Percentiles rank a stretch among this genome's conserved stretches.
Conservation (phyloP, 1,140 invertebrate genomes). For the Limonius californicus region DNA sequence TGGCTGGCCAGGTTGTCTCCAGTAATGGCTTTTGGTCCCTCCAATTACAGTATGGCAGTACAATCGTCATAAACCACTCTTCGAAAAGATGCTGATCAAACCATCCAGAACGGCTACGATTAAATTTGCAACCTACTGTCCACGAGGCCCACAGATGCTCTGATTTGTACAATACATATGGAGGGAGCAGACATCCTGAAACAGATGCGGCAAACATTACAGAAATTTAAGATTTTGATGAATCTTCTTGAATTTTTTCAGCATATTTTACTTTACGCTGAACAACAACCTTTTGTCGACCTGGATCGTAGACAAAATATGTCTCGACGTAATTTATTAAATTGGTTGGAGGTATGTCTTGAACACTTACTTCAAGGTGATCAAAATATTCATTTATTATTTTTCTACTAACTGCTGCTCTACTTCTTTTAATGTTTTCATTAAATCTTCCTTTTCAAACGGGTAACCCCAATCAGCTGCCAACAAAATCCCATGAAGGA, state of each 20-base stretch:
- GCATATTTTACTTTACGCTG: conserved; percentile 20
- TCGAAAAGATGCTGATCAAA: conserved; percentile 6
- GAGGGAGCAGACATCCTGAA: conserved; percentile 18
- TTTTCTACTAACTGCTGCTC: not conserved
- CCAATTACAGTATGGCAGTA: conserved; percentile 11
- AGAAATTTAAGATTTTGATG: conserved; percentile 20
- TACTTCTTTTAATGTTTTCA: too few species aligned
- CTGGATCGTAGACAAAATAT: conserved; percentile 12
- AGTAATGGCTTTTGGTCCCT: not conserved
- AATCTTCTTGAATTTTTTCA: conserved; percentile 19
- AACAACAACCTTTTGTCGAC: conserved; percentile 16
- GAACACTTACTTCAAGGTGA: too few species aligned
- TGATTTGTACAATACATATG: conserved; percentile 25
- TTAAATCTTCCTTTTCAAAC: not conserved
- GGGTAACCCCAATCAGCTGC: too few species aligned
- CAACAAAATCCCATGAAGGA: too few species aligned
- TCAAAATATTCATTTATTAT: conserved; percentile 8
- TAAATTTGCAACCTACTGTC: conserved; percentile 15
- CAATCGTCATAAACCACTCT: too few species aligned
- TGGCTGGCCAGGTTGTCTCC: too few species aligned
- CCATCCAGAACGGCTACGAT: conserved; percentile 21
- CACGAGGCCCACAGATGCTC: conserved; percentile 19
- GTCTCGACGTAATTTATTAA: conserved; percentile 22
- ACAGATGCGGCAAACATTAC: conserved; percentile 26
- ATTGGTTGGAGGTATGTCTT: conserved; percentile 12